Conservation (phyloP, 2,888 invertebrate genomes). For the Andrena hattorfiana region DNA sequence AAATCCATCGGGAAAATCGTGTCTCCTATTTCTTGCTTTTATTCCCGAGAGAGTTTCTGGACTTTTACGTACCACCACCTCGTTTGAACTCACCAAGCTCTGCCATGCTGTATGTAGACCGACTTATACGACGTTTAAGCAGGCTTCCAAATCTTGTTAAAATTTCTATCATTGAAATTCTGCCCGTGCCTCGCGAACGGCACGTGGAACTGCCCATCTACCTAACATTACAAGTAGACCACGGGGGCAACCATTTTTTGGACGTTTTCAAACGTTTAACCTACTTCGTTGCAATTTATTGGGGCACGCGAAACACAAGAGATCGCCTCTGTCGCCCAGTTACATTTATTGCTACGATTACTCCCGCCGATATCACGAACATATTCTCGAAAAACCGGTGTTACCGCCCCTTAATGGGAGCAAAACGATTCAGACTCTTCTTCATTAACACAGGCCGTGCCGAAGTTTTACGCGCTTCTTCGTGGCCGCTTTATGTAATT, state of each 20-base stretch:
- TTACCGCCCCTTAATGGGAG: background rate
- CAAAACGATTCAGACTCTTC: background rate
- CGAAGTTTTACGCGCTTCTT: slow-evolving; percentile 15
- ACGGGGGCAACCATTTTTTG: background rate
- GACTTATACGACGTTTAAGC: background rate
- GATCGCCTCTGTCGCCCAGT: background rate
- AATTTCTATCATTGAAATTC: slow-evolving; percentile 44
- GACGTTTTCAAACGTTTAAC: slow-evolving; percentile 7
- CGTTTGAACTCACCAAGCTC: background rate
- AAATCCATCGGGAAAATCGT: background rate
- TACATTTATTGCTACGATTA: background rate
- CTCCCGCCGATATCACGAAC: background rate
- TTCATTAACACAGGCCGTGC: background rate
- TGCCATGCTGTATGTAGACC: slow-evolving; percentile 6
- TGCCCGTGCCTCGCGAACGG: background rate
- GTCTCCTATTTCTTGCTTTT: no score
- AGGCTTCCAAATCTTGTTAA: slow-evolving; percentile 18
- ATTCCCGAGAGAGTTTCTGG: no score
- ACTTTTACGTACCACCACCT: background rate
- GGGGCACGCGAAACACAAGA: background rate
- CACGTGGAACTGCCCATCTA: slow-evolving; percentile 21
- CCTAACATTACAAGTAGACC: slow-evolving; percentile 40
- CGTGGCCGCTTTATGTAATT: slow-evolving; percentile 40
- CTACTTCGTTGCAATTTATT: slow-evolving; percentile 19
- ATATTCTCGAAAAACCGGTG: background rate